phyloP scores from a whole-genome alignment of 2,888 invertebrate genomes.

The Dorcus hopei region DNA sequence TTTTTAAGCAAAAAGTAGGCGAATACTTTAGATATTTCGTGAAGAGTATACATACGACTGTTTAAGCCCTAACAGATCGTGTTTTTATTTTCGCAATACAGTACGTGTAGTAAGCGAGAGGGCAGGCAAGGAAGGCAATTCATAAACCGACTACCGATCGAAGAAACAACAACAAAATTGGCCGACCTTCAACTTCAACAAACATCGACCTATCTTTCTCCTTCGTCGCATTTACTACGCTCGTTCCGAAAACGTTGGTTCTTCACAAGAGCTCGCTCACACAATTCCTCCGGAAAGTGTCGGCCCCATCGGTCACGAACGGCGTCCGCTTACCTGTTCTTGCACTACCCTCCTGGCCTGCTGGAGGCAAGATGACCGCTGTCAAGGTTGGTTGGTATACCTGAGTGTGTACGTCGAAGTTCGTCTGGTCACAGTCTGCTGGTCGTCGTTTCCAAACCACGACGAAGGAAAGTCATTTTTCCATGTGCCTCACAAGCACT shows the following conservation, averaged over 20 bases:
- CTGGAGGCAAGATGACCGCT: slow-evolving; percentile 36
- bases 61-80: no score
- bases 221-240: slow-evolving; percentile 1
- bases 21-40: no score
- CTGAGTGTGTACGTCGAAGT: slow-evolving; percentile 33
- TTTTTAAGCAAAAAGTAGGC: no score
- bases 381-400: slow-evolving; percentile 40
- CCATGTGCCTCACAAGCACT: background rate
- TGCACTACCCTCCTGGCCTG: background rate
- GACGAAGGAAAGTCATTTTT: background rate
- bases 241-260: slow-evolving; percentile 34
- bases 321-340: background rate
- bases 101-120: no score
- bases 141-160: background rate
- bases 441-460: background rate
- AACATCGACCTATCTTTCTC: slow-evolving; percentile 1
- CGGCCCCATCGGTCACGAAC: slow-evolving; percentile 24
- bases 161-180: slow-evolving; percentile 30
- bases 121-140: no score
- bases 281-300: slow-evolving; percentile 33
- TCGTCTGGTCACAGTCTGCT: slow-evolving; percentile 34
- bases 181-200: slow-evolving; percentile 33
- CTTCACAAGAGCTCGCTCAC: slow-evolving; percentile 18
- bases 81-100: no score
- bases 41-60: no score